Evolutionary conservation across 2,888 invertebrate species (phyloP).

Genomic region (Pyrochroa serraticornis): DNA sequence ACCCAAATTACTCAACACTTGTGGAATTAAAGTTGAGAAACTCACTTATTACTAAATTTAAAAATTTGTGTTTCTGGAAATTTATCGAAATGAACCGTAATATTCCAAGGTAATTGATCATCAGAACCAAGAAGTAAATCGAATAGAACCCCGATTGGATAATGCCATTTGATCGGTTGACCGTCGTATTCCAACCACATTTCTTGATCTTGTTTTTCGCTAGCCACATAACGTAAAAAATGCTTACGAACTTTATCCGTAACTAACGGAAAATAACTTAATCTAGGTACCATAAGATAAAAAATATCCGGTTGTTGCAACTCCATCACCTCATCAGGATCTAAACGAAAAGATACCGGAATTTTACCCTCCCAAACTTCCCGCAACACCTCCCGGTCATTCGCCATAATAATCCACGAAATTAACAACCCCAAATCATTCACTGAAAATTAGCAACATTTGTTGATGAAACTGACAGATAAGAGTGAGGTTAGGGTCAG

Average conservation of each 20-base stretch:
- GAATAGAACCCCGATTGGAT: constrained; percentile 89
- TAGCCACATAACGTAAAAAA: constrained; percentile 81
- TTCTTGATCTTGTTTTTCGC: constrained; percentile 82
- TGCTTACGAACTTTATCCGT: constrained; percentile 94
- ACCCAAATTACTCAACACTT: constrained; percentile 30
- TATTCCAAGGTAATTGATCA: constrained; percentile 87
- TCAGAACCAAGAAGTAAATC: constrained; percentile 72
- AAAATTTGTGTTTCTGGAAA: constrained; percentile 91
- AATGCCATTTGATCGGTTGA: constrained; percentile 88
- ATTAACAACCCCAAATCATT: neutral
- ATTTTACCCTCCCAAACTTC: constrained; percentile 96
- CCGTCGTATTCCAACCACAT: constrained; percentile 96
- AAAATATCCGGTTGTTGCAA: constrained; percentile 91
- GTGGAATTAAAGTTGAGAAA: constrained; percentile 9
- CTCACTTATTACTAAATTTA: constrained; percentile 82
- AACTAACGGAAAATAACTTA: constrained; percentile 93
- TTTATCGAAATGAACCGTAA: constrained; percentile 93
- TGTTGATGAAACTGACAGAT: neutral
- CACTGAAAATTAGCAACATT: neutral
- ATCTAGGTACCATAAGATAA: constrained; percentile 90
- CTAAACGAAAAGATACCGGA: constrained; percentile 89
- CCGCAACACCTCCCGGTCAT: constrained; percentile 91
- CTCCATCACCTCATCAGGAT: constrained; percentile 86
- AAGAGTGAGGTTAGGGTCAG: neutral
- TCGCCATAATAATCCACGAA: constrained; percentile 71